These are phyloP conservation scores for Phaenicophaeus curvirostris DNA, from an alignment of 2,797 vertebrate species.

Conservation along the genomic window DNA sequence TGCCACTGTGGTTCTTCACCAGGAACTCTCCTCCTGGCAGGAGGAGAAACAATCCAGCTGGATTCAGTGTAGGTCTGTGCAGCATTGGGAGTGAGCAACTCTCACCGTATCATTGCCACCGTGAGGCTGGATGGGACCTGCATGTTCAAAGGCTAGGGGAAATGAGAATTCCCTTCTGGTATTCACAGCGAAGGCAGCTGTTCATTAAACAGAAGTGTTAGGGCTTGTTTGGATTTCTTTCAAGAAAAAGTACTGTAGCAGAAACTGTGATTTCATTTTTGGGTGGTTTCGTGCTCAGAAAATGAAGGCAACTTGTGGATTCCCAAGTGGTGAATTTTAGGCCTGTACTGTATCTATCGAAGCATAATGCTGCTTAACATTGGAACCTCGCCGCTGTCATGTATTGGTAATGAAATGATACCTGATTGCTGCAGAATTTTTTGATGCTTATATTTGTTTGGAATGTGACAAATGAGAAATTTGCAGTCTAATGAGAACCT, in stretches of 20 bases:
- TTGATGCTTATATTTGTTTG: neutral
- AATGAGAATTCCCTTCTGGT: neutral
- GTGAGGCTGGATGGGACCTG: neutral
- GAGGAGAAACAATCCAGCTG: neutral
- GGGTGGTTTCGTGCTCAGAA: neutral
- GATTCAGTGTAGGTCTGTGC: neutral
- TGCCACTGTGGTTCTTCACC: neutral
- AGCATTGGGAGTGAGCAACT: neutral
- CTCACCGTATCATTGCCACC: conserved; percentile 22
- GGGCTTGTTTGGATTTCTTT: neutral
- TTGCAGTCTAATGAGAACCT: neutral
- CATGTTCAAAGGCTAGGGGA: neutral
- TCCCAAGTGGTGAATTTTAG: neutral
- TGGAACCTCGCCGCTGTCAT: neutral
- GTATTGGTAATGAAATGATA: neutral
- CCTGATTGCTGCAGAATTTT: neutral
- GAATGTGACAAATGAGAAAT: neutral
- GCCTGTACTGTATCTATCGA: neutral
- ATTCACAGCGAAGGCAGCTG: neutral
- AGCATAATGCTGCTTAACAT: neutral
- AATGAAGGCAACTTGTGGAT: neutral
- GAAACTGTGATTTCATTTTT: neutral
- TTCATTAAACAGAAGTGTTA: neutral
- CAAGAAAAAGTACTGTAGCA: neutral
- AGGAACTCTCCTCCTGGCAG: neutral